phyloP scores from a whole-genome alignment of 2,113 vertebrate species.

The Rhadina sibilatrix region DNA sequence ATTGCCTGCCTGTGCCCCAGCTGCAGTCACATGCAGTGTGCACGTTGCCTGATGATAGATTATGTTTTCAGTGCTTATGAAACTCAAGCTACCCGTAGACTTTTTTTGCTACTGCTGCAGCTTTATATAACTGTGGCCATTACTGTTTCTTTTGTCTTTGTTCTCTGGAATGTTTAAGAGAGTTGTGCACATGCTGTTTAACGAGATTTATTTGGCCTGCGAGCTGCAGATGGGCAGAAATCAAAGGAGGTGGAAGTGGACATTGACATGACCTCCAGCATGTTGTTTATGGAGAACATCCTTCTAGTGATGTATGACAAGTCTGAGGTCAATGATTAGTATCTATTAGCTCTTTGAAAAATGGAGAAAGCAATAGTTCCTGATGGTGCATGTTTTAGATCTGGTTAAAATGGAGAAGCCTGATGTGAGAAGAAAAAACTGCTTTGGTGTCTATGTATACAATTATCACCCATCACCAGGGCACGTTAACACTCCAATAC shows the following conservation, averaged over 20 bases:
- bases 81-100: slow-evolving; percentile 21
- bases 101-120: slow-evolving; percentile 54
- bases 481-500: not conserved
- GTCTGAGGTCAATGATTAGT: slow-evolving; percentile 65
- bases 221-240: slow-evolving; percentile 68
- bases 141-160: slow-evolving; percentile 62
- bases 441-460: not conserved
- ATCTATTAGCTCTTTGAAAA: slow-evolving; percentile 66
- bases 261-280: slow-evolving; percentile 64
- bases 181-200: slow-evolving; percentile 67
- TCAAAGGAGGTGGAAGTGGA: slow-evolving; percentile 70
- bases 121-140: slow-evolving; percentile 47
- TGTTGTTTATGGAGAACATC: slow-evolving; percentile 68
- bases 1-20: not conserved
- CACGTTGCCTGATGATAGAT: not conserved
- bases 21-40: not conserved
- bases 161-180: slow-evolving; percentile 69
- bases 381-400: slow-evolving; percentile 62
- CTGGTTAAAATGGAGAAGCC: slow-evolving; percentile 16
- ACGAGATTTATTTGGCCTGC: slow-evolving; percentile 66
- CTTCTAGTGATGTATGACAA: slow-evolving; percentile 66
- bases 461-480: not conserved
- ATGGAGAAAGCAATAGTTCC: slow-evolving; percentile 62
- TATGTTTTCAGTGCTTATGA: slow-evolving; percentile 46
- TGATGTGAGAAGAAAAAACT: slow-evolving; percentile 11